Evolutionary conservation across 2,888 invertebrate species (phyloP), one percentile per base, ranked within the genome.

Genomic region (Tetramorium bicarinatum): DNA sequence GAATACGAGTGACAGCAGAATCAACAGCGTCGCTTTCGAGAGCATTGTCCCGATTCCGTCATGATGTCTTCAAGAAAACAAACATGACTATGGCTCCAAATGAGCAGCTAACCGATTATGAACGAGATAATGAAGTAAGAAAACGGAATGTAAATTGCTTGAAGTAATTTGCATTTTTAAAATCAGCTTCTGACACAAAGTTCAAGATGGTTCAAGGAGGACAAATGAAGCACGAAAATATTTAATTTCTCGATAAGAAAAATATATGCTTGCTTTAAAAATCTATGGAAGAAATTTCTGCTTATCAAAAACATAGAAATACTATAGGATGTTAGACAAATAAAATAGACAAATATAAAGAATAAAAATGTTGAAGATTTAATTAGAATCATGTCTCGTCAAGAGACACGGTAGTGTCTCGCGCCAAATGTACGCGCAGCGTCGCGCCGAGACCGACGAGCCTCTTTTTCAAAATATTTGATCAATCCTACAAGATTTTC

Each of bases 171-270:
- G 7, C 8, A 76, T 64, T 18, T 52, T 74, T 44, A 0, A 52
- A 76, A 38, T 74, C 44, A 44, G 4, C n/a, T 25, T 72, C 25
- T 44, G 59, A 41, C 7, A n/a, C 9, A 9, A 11, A n/a, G 21
- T 7, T 41, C n/a, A 29, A 38, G 9, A 0, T 52, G 38, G 52
- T 29, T 21, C 2, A 0, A 34, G 29, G 18, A n/a, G 38, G 2
- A 76, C 52, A 76, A 41, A 66, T 25, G 76, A 67, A 66, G 13
- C 9, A n/a, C n/a, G 29, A 44, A 66, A 54, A 13, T 15, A 18
- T 38, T 38, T 49, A 21, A 34, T 49, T 64, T 64, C 41, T 7
- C 0, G 34, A 69, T 8, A 25, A 49, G 18, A 44, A 54, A 15
- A 59, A 59, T 44, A 9, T 29, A 34, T 15, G 6, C 18, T 9